Conservation (phyloP, 1,140 invertebrate genomes). For the Eumeta japonica region DNA sequence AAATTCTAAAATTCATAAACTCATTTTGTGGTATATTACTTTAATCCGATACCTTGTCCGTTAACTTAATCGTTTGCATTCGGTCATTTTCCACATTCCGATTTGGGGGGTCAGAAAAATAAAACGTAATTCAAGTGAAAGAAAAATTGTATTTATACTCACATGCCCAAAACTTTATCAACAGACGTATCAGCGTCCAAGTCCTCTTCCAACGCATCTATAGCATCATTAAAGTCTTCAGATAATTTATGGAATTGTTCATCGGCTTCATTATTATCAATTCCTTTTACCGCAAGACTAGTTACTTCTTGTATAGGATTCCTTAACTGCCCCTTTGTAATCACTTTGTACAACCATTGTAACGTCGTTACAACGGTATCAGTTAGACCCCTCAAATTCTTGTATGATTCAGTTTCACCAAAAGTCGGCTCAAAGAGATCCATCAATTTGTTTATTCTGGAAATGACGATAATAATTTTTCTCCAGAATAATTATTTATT, state of each 20-base stretch:
- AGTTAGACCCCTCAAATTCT: constrained; percentile 25
- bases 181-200: constrained; percentile 14
- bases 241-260: constrained; percentile 17
- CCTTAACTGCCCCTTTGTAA: constrained; percentile 12
- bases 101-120: no score
- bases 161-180: constrained; percentile 32
- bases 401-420: constrained; percentile 36
- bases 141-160: constrained; percentile 15
- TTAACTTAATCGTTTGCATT: no score
- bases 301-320: constrained; percentile 5
- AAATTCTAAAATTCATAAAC: no score
- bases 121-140: constrained; percentile 7
- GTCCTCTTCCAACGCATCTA: constrained; percentile 19
- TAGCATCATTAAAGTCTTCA: constrained; percentile 22
- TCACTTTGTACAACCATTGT: constrained; percentile 31
- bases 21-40: no score
- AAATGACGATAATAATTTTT: constrained; percentile 19
- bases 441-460: constrained; percentile 34
- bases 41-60: no score
- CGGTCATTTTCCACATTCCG: no score
- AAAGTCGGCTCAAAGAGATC: constrained; percentile 40
- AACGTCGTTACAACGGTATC: constrained; percentile 22
- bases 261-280: constrained; percentile 6
- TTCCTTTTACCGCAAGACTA: constrained; percentile 7
- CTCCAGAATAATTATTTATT: no score